Percentiles rank a stretch among this genome's conserved stretches.
phyloP scores from a whole-genome alignment of 2,888 invertebrate genomes.

The Caenorhabditis zanzibari region DNA sequence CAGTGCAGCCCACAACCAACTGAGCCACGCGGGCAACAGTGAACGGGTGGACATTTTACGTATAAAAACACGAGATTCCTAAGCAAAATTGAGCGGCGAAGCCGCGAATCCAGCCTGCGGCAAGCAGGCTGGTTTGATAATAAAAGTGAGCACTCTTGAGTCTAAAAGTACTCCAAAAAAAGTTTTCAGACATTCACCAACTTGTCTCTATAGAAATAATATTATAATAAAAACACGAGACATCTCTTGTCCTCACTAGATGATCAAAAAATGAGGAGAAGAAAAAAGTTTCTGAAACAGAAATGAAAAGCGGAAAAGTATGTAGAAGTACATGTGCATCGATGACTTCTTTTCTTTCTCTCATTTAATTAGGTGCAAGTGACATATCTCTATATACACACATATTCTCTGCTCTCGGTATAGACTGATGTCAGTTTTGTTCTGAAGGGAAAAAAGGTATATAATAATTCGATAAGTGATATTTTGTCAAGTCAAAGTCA shows the following conservation, averaged over 20 bases:
- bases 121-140: too few species aligned
- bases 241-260: too few species aligned
- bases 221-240: too few species aligned
- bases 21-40: too few species aligned
- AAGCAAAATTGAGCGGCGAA: too few species aligned
- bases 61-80: too few species aligned
- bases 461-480: slow-evolving; percentile 17
- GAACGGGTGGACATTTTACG: too few species aligned
- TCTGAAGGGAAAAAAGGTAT: not conserved
- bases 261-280: slow-evolving; percentile 14
- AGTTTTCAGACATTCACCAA: too few species aligned
- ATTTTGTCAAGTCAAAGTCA: not conserved
- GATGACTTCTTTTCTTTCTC: slow-evolving; percentile 18
- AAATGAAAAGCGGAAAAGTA: not conserved
- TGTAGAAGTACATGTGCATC: slow-evolving; percentile 17
- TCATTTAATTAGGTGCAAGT: slow-evolving; percentile 63
- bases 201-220: too few species aligned
- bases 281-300: slow-evolving; percentile 5
- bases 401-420: not conserved
- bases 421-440: slow-evolving; percentile 15
- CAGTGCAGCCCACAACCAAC: too few species aligned
- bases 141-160: too few species aligned
- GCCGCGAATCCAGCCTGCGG: too few species aligned
- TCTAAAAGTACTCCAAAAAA: not conserved
- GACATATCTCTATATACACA: slow-evolving; percentile 20